Base-by-base conservation (phyloP, 2,888 invertebrate genomes). In the Pseudococcus jackbeardsleyi region DNA sequence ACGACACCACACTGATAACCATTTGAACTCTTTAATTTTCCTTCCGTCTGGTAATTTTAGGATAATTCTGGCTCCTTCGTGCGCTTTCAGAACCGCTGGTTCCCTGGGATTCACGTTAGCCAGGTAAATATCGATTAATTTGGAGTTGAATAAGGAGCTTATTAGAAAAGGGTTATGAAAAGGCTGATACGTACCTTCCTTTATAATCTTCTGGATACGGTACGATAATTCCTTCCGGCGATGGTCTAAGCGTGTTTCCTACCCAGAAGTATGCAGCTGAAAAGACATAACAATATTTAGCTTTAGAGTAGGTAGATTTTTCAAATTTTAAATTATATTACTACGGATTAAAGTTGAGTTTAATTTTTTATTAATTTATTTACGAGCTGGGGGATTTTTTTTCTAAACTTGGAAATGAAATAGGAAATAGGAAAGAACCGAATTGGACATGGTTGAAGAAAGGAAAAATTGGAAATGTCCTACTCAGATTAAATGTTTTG, bases 1-100 rank as follows among this genome's bases (percentile, higher is more conserved):
- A 90, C 96, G 93, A 92, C 97, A 97, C 97, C 97, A 98, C 84
- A 98, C 96, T 90, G 97, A 96, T 90, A 98, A 93, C 96, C 97
- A 98, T 92, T 95, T 95, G 92, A 97, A 96, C 92, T 98, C 97
- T 90, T 95, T 93, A 91, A 98, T 94, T 92, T 96, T 94, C 92
- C 96, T 96, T 89, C 96, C 96, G 90, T 94, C 94, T 88, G 97
- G 97, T 91, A 98, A 93, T 90, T 95, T 93, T 91, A 98, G 94
- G 90, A 97, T 94, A 91, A 97, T 94, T 93, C 97, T 96, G 54
- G 95, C 93, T 92, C 95, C 95, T 91, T 94, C 94, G 93, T 96
- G 95, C 88, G 94, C 94, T 90, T 93, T 93, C 91, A 97, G 92
- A 86, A 95, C 94, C 88, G 95, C 96, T 48, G 96, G 96, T 91